Evolutionary conservation across 2,888 invertebrate genomes (phyloP), one percentile per base, ranked within the genome.

Genomic region (Ptilodon capucinus): DNA sequence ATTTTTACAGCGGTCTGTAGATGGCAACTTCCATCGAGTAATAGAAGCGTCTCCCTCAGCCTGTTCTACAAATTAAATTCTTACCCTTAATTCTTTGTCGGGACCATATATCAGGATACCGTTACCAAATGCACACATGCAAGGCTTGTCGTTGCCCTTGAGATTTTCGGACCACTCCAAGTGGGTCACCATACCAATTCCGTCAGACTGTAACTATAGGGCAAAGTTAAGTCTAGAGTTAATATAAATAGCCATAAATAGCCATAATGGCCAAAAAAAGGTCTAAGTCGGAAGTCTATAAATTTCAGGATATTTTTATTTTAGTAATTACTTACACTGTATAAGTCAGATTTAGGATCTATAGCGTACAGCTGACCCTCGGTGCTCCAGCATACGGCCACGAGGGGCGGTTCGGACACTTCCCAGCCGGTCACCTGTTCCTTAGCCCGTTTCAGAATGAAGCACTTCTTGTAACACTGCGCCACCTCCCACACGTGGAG

Each of bases 401-500:
- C 72, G 0, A 86, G 68, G 7, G 74, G 55, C 1, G 82, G 76
- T 19, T 79, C 80, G 0, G 81, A 62, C 0, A 78, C 47, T 44
- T 81, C 81, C 86, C 86, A 84, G 17, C 75, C 77, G 0, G 57
- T 68, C 17, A 67, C 68, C 63, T 80, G 82, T 34, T 68, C 69
- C 51, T 79, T 82, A 18, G 63, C 62, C 11, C 90, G 74, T 48
- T 77, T 76, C 71, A 90, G 71, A 50, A 88, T 59, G 49, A 89
- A 68, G 55, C 79, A 81, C 30, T 74, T 74, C 63, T 84, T 84
- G 74, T 78, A 85, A 65, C 84, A 85, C 56, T 84, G 89, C 34
- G 86, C 86, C 28, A 91, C 85, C 57, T 91, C 91, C 91, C 91
- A 91, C 47, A 91, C 84, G 6, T 68, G 73, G 16, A 90, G 68